These are phyloP conservation scores for Marmota monax DNA, from an alignment of 2,113 vertebrate genomes.

Conservation along the genomic window DNA sequence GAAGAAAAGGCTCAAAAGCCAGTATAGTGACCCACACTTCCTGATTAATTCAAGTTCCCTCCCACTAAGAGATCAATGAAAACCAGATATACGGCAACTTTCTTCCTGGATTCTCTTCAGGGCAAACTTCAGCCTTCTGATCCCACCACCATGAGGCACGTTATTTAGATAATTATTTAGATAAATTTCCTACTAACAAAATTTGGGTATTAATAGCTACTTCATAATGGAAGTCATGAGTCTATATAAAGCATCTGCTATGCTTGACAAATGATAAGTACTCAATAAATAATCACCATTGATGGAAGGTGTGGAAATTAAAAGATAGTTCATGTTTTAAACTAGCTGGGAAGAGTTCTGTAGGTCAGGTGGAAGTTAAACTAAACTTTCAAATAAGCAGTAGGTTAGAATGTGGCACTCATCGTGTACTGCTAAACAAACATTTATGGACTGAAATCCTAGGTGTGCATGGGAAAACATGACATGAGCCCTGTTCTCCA, in stretches of 20 bases:
- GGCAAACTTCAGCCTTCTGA: neutral
- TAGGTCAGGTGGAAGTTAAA: neutral
- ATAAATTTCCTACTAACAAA: constrained; percentile 30
- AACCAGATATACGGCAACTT: neutral
- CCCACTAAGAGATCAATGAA: neutral
- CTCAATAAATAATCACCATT: neutral
- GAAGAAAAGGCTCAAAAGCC: neutral
- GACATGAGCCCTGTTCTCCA: neutral
- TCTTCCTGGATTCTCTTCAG: neutral
- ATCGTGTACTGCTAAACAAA: neutral
- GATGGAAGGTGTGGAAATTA: neutral
- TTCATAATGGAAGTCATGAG: neutral
- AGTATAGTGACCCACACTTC: neutral
- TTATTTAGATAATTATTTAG: constrained; percentile 2
- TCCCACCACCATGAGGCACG: neutral
- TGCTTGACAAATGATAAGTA: neutral
- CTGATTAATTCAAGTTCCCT: constrained; percentile 11
- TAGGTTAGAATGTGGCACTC: neutral
- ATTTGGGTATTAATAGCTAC: neutral
- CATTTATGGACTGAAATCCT: neutral
- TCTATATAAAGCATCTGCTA: neutral
- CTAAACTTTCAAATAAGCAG: neutral
- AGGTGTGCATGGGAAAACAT: neutral
- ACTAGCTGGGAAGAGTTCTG: neutral
- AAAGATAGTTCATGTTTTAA: neutral